phyloP scores from a whole-genome alignment of 2,888 invertebrate species.

The Ptychoptera contaminata region DNA sequence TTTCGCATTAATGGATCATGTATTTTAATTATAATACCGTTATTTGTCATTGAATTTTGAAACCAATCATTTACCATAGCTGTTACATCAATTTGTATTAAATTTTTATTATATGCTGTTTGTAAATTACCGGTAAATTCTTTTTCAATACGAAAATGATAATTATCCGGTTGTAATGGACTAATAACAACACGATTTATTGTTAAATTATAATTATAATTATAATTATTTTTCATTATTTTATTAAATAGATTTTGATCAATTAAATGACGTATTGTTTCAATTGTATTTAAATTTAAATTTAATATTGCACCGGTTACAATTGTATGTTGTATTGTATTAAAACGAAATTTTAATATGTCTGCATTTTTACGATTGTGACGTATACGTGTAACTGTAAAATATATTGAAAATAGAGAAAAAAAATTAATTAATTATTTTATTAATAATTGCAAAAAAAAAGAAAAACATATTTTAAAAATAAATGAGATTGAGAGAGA shows the following conservation, averaged over 20 bases:
- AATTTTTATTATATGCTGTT: slow-evolving; percentile 28
- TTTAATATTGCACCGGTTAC: slow-evolving; percentile 24
- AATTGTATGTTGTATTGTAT: slow-evolving; percentile 18
- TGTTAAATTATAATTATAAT: slow-evolving; percentile 19
- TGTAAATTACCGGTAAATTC: slow-evolving; percentile 22
- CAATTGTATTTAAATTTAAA: slow-evolving; percentile 23
- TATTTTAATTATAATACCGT: slow-evolving; percentile 61
- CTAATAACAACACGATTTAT: slow-evolving; percentile 20
- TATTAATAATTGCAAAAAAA: slow-evolving; percentile 3
- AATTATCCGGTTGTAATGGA: slow-evolving; percentile 14
- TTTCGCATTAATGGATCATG: slow-evolving; percentile 44
- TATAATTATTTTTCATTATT: slow-evolving; percentile 9
- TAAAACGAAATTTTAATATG: slow-evolving; percentile 23
- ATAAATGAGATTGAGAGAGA: no score
- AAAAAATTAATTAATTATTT: not conserved
- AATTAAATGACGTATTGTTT: slow-evolving; percentile 8
- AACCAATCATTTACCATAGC: slow-evolving; percentile 64
- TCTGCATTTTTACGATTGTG: slow-evolving; percentile 22
- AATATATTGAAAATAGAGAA: not conserved
- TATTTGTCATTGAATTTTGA: slow-evolving; percentile 53
- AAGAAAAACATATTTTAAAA: no score
- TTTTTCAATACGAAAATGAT: slow-evolving; percentile 21
- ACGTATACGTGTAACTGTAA: slow-evolving; percentile 20
- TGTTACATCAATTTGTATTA: slow-evolving; percentile 61
- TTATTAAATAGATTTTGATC: not conserved